Evolutionary conservation across 2,797 vertebrate genomes (phyloP), one percentile per base, ranked within the genome.

Genomic region (Silurus aristotelis): DNA sequence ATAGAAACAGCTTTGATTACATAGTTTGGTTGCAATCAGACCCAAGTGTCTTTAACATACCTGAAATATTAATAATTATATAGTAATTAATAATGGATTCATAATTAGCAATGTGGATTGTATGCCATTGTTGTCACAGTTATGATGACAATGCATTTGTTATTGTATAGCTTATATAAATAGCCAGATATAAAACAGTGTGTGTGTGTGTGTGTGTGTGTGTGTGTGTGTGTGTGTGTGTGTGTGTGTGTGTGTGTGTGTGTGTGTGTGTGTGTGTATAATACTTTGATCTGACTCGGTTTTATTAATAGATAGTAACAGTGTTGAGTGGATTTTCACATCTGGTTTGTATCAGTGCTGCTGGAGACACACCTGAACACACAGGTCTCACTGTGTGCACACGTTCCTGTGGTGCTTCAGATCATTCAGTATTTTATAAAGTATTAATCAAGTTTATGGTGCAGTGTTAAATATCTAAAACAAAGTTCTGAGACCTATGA

Each of bases 341-440:
- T 38, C 60, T 48, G 12, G 19, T 64, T 1, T 79, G 19, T 64
- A 46, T 80, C 38, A 46, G 77, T 20, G 13, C 38, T n/a, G 38
- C 58, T n/a, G 22, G 60, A 63, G 19, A n/a, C 20, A 14, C 78
- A 80, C 78, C 60, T 80, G 78, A 13, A 46, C 60, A 64, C 64
- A 46, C 38, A 66, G 61, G 48, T 52, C 48, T 52, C 48, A 52
- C 48, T n/a, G 55, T 48, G 43, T 27, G 38, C 60, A 66, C 27
- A 14, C 1, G 6, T 80, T 64, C 61, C 3, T 79, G 31, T 71
- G 38, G 6, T 22, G 43, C 15, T 64, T 25, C n/a, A 25, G 63
- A 64, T 64, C 63, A 25, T 25, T 64, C 63, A 12, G n/a, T 64
- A n/a, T 27, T 25, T 3, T 64, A 22, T 61, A 0, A 61, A 43